A percentile compares a stretch with the other conserved stretches of the same genome.
Evolutionary conservation across 92 coral and sea anemone species (phyloP).

Genomic region (Scolanthus callimorphus): DNA sequence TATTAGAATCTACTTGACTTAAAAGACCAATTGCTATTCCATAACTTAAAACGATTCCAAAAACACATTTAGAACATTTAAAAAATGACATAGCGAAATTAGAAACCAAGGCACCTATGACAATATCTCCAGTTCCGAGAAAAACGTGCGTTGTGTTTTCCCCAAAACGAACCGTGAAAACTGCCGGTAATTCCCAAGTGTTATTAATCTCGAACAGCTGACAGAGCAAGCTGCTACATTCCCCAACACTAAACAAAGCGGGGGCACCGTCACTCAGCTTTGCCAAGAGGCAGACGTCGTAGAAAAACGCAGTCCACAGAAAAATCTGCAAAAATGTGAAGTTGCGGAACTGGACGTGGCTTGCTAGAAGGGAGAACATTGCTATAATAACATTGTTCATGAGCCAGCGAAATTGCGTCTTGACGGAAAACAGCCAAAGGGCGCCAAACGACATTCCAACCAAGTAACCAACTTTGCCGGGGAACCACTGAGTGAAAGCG

Average conservation of each 20-base stretch:
- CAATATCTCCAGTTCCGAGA: slow-evolving; percentile 93
- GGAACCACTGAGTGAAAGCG: slow-evolving; percentile 88
- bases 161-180: slow-evolving; percentile 90
- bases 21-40: slow-evolving; percentile 76
- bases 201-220: slow-evolving; percentile 90
- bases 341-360: slow-evolving; percentile 91
- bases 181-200: slow-evolving; percentile 91
- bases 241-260: slow-evolving; percentile 77
- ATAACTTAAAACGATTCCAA: slow-evolving; percentile 78
- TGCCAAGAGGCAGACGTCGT: slow-evolving; percentile 86
- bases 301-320: slow-evolving; percentile 92
- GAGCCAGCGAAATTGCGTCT: slow-evolving; percentile 81
- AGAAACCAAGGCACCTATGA: slow-evolving; percentile 86
- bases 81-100: slow-evolving; percentile 92
- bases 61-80: slow-evolving; percentile 78
- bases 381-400: slow-evolving; percentile 82
- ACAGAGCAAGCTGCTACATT: slow-evolving; percentile 79
- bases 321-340: slow-evolving; percentile 92
- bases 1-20: slow-evolving; percentile 80
- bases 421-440: slow-evolving; percentile 69
- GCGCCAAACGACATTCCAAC: slow-evolving; percentile 52
- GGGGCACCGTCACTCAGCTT: slow-evolving; percentile 64
- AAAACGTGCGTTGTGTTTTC: slow-evolving; percentile 79
- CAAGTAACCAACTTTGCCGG: slow-evolving; percentile 51
- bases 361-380: slow-evolving; percentile 85